Evolutionary conservation across 2,113 vertebrate genomes (phyloP).

Genomic region (Hyperopisus bebe): DNA sequence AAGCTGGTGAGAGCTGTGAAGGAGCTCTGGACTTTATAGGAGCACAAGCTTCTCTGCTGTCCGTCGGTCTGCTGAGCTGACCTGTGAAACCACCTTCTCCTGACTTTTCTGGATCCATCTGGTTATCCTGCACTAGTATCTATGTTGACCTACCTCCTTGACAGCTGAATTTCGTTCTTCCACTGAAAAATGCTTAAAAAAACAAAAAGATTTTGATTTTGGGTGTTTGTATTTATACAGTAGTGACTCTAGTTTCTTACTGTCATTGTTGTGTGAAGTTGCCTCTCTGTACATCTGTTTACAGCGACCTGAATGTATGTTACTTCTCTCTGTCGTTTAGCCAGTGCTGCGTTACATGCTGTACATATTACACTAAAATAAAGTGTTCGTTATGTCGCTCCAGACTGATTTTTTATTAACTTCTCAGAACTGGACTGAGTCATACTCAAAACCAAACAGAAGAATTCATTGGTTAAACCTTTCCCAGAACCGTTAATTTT

Average conservation of each 20-base stretch:
- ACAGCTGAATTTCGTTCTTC: conserved; percentile 26
- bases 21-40: not conserved
- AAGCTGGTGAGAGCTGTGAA: not conserved
- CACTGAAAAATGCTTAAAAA: conserved; percentile 14
- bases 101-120: conserved; percentile 14
- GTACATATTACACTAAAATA: conserved; percentile 41
- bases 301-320: conserved; percentile 47
- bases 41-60: not conserved
- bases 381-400: not conserved
- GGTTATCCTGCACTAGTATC: conserved; percentile 9
- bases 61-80: not conserved
- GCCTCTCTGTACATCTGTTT: conserved; percentile 38
- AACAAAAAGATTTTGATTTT: not conserved
- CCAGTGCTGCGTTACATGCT: conserved; percentile 24
- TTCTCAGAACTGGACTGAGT: not conserved
- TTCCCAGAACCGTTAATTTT: not conserved
- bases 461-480: not conserved
- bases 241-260: conserved; percentile 19
- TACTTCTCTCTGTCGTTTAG: conserved; percentile 31
- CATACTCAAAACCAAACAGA: not conserved
- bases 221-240: conserved; percentile 21
- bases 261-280: conserved; percentile 23
- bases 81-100: not conserved
- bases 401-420: not conserved
- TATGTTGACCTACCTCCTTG: conserved; percentile 31